phyloP scores from a whole-genome alignment of 2,113 vertebrate species.

The Ovis canadensis region DNA sequence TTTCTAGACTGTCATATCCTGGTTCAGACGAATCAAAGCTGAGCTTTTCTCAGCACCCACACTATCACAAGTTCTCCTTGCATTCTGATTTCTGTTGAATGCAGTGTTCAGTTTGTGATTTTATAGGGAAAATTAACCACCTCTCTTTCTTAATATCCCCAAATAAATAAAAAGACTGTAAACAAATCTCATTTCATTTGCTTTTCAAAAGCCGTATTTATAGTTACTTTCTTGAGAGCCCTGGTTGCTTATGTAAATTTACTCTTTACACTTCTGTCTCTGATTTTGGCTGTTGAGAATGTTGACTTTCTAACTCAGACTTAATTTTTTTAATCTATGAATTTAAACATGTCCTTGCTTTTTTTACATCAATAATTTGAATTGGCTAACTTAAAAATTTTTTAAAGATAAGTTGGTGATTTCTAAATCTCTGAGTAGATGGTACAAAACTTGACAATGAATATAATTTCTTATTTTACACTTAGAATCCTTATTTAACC shows the following conservation, averaged over 20 bases:
- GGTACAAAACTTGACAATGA: neutral
- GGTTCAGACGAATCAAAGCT: neutral
- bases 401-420: neutral
- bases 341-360: neutral
- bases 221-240: neutral
- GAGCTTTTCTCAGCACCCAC: neutral
- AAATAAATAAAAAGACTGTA: neutral
- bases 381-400: neutral
- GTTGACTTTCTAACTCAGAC: neutral
- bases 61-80: neutral
- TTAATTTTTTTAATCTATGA: neutral
- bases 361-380: conserved; percentile 35
- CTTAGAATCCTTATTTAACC: conserved; percentile 95
- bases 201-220: neutral
- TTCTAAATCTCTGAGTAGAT: conserved; percentile 14
- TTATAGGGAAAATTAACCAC: neutral
- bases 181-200: conserved; percentile 2
- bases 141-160: neutral
- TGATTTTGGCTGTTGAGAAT: neutral
- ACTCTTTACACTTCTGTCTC: conserved; percentile 15
- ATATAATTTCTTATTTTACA: conserved; percentile 17
- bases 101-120: neutral
- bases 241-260: neutral
- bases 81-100: neutral
- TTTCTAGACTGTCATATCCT: neutral